Evolutionary conservation across 92 coral and sea anemone genomes (phyloP).

Genomic region (Porites lobata): DNA sequence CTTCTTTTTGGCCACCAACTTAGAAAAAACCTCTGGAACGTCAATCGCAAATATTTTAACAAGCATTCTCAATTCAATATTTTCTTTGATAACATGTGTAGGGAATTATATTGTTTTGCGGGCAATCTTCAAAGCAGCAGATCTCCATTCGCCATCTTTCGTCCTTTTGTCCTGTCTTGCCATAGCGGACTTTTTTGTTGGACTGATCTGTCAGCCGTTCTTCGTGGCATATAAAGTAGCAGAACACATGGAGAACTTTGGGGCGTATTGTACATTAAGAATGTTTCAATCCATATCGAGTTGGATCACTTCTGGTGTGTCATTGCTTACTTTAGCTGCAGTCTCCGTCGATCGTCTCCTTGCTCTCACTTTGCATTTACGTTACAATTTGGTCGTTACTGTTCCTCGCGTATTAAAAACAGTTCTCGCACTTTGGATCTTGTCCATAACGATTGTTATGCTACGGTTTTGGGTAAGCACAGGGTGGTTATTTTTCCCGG

Average conservation of each 20-base stretch:
- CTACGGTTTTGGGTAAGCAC: constrained; percentile 17
- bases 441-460: constrained; percentile 1
- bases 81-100: constrained; percentile 7
- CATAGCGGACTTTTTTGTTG: constrained; percentile 48
- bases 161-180: constrained; percentile 44
- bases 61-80: constrained; percentile 33
- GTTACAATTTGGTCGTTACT: constrained; percentile 48
- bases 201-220: constrained; percentile 47
- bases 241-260: constrained; percentile 11
- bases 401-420: constrained; percentile 19
- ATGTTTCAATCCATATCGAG: constrained; percentile 32
- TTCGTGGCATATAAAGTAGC: constrained; percentile 50
- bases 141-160: constrained; percentile 49
- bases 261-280: constrained; percentile 27
- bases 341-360: constrained; percentile 53
- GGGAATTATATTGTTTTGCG: constrained; percentile 27
- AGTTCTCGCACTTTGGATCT: constrained; percentile 29
- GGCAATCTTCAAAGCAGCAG: constrained; percentile 12
- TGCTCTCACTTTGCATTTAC: constrained; percentile 44
- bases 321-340: constrained; percentile 46
- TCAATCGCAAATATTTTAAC: background rate
- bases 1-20: background rate
- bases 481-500: constrained; percentile 44
- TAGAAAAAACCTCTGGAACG: constrained; percentile 2
- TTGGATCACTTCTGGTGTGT: constrained; percentile 57